Evolutionary conservation across 2,888 invertebrate species (phyloP), one percentile per base, ranked within the genome.

Genomic region (Schrankia costaestrigalis): DNA sequence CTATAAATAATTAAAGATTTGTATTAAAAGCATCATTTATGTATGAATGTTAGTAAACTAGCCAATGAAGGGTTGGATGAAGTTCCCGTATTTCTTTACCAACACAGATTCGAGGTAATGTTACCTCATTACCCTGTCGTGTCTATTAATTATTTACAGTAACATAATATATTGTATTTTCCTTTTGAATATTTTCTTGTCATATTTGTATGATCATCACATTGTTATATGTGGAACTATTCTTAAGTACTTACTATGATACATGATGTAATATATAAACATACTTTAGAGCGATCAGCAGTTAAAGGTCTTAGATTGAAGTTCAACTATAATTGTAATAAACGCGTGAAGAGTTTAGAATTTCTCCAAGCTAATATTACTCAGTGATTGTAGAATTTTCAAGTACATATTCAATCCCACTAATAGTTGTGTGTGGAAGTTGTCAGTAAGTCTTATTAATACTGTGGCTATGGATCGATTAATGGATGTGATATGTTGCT

Each of bases 401-500:
- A 54, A 52, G 55, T 54, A 55, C 53, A 48, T 50, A 55, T 47
- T 56, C 44, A 55, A 41, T 55, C 44, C 47, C 46, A 41, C 39
- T 42, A 43, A 46, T 47, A 44, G 41, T 37, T 40, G 37, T 31
- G 46, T 29, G 53, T 59, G 56, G 28, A 9, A 21, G 45, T 52
- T 48, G 56, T 59, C 52, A 48, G 56, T 56, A 43, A 51, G 39
- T 45, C 31, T 34, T 23, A 36, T 51, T 56, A 67, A 59, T 68
- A 59, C 60, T 68, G 63, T 70, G 79, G 78, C 79, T 82, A 77
- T 76, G 73, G 69, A 71, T 74, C 56, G 75, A 69, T 78, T 69
- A 67, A 66, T 80, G 76, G 75, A 83, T 85, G 86, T 87, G 86
- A 86, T 85, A 86, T 70, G 76, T 79, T 79, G 80, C 79, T 78